phyloP scores from a whole-genome alignment of 2,888 invertebrate genomes.

The Malthinus seriepunctatus region DNA sequence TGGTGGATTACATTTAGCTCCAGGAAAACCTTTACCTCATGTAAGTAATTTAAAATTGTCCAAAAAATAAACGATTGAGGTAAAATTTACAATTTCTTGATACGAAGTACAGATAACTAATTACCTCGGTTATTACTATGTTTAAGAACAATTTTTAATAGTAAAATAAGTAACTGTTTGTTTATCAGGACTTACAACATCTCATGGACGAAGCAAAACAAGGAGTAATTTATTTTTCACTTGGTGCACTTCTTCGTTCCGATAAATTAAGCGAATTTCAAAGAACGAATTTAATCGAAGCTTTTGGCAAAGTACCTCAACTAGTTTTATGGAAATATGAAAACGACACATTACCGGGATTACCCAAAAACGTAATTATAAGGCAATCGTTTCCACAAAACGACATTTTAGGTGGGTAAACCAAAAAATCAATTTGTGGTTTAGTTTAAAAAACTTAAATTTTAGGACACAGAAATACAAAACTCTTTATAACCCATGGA shows the following conservation, averaged over 20 bases:
- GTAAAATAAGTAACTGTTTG: neutral
- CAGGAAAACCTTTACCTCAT: constrained; percentile 39
- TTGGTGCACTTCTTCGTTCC: constrained; percentile 48
- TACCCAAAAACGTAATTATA: constrained; percentile 47
- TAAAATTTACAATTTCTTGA: too few species aligned
- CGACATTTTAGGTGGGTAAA: constrained; percentile 45
- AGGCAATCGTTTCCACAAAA: constrained; percentile 50
- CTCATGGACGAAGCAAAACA: constrained; percentile 46
- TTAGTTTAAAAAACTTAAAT: neutral
- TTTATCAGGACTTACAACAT: constrained; percentile 41
- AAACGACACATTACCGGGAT: constrained; percentile 37
- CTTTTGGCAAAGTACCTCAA: constrained; percentile 48
- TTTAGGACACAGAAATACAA: constrained; percentile 38
- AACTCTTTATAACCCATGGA: constrained; percentile 38
- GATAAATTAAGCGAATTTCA: constrained; percentile 39
- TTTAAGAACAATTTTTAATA: too few species aligned
- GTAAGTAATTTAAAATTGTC: constrained; percentile 29
- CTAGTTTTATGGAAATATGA: constrained; percentile 53
- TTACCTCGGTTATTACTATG: too few species aligned
- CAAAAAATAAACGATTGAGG: too few species aligned
- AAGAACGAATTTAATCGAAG: constrained; percentile 41
- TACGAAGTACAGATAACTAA: too few species aligned
- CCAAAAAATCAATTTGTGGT: neutral
- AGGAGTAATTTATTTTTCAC: constrained; percentile 50
- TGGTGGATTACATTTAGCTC: constrained; percentile 47